Conservation (phyloP, 2,888 invertebrate genomes). For the Hecatera dysodea region DNA sequence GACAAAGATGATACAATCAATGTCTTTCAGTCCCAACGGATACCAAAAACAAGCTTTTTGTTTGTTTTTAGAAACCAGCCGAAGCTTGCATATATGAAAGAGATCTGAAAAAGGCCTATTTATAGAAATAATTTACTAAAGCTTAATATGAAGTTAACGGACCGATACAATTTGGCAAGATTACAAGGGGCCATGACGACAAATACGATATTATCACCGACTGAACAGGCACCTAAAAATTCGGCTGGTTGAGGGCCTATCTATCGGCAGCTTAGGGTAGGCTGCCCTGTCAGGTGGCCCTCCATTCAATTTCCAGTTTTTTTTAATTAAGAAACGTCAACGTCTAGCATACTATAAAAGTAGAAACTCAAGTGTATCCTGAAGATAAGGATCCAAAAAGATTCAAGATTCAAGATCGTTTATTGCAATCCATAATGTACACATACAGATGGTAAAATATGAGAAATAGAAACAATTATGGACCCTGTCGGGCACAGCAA, state of each 20-base stretch:
- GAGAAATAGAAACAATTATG: too few species aligned
- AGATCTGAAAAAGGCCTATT: conserved; percentile 21
- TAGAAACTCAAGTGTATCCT: neutral
- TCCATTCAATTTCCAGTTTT: too few species aligned
- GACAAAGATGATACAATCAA: conserved; percentile 29
- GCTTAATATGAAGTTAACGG: conserved; percentile 6
- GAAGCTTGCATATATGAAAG: conserved; percentile 29
- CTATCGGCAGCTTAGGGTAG: too few species aligned
- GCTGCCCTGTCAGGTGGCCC: too few species aligned
- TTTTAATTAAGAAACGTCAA: too few species aligned
- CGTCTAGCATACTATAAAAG: too few species aligned
- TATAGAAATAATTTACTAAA: conserved; percentile 21
- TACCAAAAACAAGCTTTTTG: conserved; percentile 20
- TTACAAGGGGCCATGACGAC: conserved; percentile 5
- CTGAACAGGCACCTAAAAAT: neutral
- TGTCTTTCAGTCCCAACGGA: conserved; percentile 33
- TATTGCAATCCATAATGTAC: too few species aligned
- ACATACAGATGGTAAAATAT: too few species aligned
- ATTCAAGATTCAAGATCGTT: too few species aligned
- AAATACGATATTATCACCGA: neutral
- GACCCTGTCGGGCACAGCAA: too few species aligned
- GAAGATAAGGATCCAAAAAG: neutral
- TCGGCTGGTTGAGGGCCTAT: too few species aligned
- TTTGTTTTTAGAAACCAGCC: too few species aligned
- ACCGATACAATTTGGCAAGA: conserved; percentile 24